These are phyloP conservation scores for Asteroscopus sphinx DNA, from an alignment of 2,888 invertebrate genomes.

Conservation along the genomic window DNA sequence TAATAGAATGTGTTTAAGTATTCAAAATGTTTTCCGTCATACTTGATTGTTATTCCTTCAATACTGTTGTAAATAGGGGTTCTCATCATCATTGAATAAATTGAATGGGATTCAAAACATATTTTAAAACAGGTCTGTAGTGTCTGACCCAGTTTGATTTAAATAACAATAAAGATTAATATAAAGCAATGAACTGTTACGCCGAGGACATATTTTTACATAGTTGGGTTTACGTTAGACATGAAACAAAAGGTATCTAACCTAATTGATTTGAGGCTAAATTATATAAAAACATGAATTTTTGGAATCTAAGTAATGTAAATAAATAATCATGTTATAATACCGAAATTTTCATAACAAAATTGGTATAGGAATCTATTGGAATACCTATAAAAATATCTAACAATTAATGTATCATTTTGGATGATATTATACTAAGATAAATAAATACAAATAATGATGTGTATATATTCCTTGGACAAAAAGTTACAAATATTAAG, in stretches of 20 bases:
- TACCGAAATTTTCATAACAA: too few species aligned
- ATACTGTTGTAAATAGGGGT: not conserved
- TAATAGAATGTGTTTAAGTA: not conserved
- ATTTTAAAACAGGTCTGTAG: not conserved
- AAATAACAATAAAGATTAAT: constrained; percentile 3
- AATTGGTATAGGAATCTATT: too few species aligned
- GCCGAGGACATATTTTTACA: not conserved
- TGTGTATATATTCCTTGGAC: too few species aligned
- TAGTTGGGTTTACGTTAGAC: not conserved
- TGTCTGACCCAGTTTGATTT: not conserved
- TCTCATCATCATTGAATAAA: not conserved
- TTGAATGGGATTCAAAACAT: not conserved
- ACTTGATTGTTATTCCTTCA: not conserved
- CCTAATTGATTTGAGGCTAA: too few species aligned
- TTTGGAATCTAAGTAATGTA: too few species aligned
- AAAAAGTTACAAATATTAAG: too few species aligned
- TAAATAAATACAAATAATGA: too few species aligned
- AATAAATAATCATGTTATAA: too few species aligned
- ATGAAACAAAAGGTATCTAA: not conserved
- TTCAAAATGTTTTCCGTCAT: not conserved
- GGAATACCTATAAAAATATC: too few species aligned
- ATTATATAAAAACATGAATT: too few species aligned
- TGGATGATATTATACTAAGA: too few species aligned
- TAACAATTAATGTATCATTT: too few species aligned
- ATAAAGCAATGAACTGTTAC: not conserved